Conservation (phyloP, 2,113 vertebrate genomes). For the Marmota monax region DNA sequence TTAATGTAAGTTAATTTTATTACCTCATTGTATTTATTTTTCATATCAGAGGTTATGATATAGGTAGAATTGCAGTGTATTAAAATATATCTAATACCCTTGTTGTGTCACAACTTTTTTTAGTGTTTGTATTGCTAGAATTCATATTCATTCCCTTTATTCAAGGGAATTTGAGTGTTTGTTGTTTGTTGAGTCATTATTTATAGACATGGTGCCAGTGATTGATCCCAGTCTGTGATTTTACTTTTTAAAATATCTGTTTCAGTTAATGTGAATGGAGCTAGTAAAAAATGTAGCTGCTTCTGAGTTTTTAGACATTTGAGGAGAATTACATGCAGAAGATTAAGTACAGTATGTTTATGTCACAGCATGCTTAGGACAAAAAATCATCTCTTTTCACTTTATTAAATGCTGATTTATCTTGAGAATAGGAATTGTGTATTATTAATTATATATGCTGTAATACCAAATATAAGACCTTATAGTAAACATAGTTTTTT, state of each 20-base stretch:
- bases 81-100: background rate
- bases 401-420: slow-evolving; percentile 43
- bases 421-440: slow-evolving; percentile 39
- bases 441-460: background rate
- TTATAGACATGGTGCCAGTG: background rate
- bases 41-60: background rate
- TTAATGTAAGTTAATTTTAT: slow-evolving; percentile 54
- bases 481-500: background rate
- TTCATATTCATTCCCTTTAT: slow-evolving; percentile 43
- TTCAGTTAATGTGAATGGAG: background rate
- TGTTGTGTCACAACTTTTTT: background rate
- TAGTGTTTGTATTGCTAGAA: slow-evolving; percentile 34
- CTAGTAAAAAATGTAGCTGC: slow-evolving; percentile 48
- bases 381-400: background rate
- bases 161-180: slow-evolving; percentile 56
- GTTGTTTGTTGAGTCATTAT: slow-evolving; percentile 41
- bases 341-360: background rate
- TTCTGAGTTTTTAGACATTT: slow-evolving; percentile 53
- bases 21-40: background rate
- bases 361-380: background rate
- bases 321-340: slow-evolving; percentile 25
- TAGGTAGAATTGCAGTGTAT: background rate
- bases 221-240: slow-evolving; percentile 9
- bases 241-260: slow-evolving; percentile 41
- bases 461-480: background rate